Base-by-base conservation (phyloP, 2,797 vertebrate genomes). In the Distichodus sexfasciatus region DNA sequence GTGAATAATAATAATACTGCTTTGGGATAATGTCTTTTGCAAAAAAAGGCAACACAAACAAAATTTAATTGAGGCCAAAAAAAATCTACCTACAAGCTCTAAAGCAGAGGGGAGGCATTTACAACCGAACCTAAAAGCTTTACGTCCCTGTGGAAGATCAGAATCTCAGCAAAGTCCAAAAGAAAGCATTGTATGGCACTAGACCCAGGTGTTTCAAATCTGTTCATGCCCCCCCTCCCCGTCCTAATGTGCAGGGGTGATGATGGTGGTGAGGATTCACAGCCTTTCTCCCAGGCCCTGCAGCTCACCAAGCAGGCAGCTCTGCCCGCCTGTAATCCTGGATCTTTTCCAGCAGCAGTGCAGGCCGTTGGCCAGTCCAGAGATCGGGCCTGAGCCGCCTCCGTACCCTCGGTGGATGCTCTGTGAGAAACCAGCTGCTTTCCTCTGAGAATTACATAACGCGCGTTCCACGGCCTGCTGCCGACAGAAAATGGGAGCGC, bases 381-480 rank as follows among this genome's bases (percentile, higher is more conserved):
- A 65, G 29, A 71, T 43, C 31, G 66, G 35, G 40, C 35, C 57
- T 29, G 46, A 58, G 38, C 53, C 9, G 64, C 53, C 58, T 69
- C 38, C n/a, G 17, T 35, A 53, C 63, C 61, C 38, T 40, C 67
- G 53, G 38, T 54, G 51, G 33, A 59, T 43, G 44, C 38, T 61
- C 59, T 79, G 68, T 77, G 73, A 83, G 78, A 83, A 88, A 85
- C 74, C 87, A 86, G 86, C 83, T 84, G 83, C 77, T 79, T 65
- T 76, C 58, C 79, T 63, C 64, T 68, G 84, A 85, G 82, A 83
- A 85, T 89, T 88, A 84, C 80, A 83, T 87, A 89, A 87, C 80
- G 28, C 54, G 63, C 63, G 38, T 73, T 77, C 70, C 59, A 66
- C 66, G 66, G 43, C 54, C 59, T 54, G 23, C 24, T 38, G 65